Evolutionary conservation across 2,888 invertebrate genomes (phyloP).

Genomic region (Polyommatus iphigenia): DNA sequence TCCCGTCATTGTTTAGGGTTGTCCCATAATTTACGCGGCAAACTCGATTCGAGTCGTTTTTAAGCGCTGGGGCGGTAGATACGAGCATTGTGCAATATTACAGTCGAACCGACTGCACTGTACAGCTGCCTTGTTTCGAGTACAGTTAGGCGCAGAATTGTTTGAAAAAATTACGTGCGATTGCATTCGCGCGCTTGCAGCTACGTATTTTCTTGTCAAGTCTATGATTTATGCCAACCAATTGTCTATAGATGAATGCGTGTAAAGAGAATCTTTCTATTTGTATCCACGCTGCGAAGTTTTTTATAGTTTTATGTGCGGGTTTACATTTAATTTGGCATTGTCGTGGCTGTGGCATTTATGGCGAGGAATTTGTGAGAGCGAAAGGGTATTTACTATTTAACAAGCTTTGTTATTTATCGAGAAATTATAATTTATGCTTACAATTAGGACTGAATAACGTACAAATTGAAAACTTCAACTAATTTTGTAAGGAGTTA

Average conservation of each 20-base stretch:
- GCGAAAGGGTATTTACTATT: slow-evolving; percentile 52
- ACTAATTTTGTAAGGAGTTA: not conserved
- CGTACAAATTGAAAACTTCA: not conserved
- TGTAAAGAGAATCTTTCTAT: slow-evolving; percentile 75
- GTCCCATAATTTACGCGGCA: slow-evolving; percentile 76
- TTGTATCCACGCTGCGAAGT: slow-evolving; percentile 57
- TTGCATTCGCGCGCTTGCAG: slow-evolving; percentile 46
- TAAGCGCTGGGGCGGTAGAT: slow-evolving; percentile 75
- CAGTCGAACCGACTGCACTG: slow-evolving; percentile 27
- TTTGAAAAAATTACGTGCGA: slow-evolving; percentile 34
- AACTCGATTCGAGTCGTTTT: slow-evolving; percentile 72
- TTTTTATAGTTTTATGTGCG: slow-evolving; percentile 66
- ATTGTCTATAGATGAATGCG: slow-evolving; percentile 75
- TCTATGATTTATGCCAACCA: slow-evolving; percentile 73
- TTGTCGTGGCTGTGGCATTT: slow-evolving; percentile 67
- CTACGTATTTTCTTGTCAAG: slow-evolving; percentile 72
- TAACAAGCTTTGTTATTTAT: slow-evolving; percentile 37
- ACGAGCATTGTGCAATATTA: slow-evolving; percentile 47
- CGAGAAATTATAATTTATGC: slow-evolving; percentile 24
- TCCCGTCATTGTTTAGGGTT: slow-evolving; percentile 71
- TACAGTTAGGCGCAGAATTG: slow-evolving; percentile 45
- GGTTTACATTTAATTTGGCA: slow-evolving; percentile 73
- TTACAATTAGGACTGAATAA: not conserved
- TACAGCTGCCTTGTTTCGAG: slow-evolving; percentile 39
- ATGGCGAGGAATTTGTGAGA: slow-evolving; percentile 64